Evolutionary conservation across 2,797 vertebrate species (phyloP).

Genomic region (Diplodus puntazzo): DNA sequence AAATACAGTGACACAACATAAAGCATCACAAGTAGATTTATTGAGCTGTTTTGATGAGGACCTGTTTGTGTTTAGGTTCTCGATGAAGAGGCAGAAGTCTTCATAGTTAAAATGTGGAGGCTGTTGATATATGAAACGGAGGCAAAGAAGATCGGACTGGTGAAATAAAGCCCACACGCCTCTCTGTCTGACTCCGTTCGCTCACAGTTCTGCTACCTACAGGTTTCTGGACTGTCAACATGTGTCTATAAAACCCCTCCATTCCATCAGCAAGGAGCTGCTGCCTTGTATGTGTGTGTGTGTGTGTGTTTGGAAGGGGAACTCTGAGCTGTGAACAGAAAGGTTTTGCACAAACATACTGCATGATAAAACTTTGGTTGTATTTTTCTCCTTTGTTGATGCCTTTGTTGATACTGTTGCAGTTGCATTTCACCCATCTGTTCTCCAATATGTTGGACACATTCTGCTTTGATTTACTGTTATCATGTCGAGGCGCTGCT

Average conservation of each 20-base stretch:
- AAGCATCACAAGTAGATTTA: not conserved
- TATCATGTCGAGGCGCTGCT: constrained; percentile 72
- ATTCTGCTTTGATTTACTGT: constrained; percentile 77
- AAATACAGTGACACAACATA: no score
- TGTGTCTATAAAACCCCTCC: constrained; percentile 54
- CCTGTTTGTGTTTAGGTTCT: constrained; percentile 88
- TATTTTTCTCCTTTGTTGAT: constrained; percentile 43
- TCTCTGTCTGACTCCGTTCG: constrained; percentile 50
- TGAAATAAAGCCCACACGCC: constrained; percentile 87
- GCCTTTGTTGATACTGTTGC: constrained; percentile 35
- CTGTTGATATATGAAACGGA: constrained; percentile 99
- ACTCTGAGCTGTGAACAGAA: constrained; percentile 57
- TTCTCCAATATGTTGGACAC: constrained; percentile 62
- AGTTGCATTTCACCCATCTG: constrained; percentile 55
- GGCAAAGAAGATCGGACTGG: constrained; percentile 99
- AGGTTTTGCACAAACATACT: constrained; percentile 69
- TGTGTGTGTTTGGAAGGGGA: constrained; percentile 47
- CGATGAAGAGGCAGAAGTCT: constrained; percentile 99
- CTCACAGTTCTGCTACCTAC: constrained; percentile 46
- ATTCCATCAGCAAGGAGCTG: constrained; percentile 74
- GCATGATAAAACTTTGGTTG: constrained; percentile 76
- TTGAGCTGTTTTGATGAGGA: not conserved
- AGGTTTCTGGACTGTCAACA: constrained; percentile 63
- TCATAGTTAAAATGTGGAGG: constrained; percentile 99
- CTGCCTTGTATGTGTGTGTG: constrained; percentile 50